Evolutionary conservation across 2,797 vertebrate species (phyloP), one percentile per base, ranked within the genome.

Genomic region (Molossus alvarezi): DNA sequence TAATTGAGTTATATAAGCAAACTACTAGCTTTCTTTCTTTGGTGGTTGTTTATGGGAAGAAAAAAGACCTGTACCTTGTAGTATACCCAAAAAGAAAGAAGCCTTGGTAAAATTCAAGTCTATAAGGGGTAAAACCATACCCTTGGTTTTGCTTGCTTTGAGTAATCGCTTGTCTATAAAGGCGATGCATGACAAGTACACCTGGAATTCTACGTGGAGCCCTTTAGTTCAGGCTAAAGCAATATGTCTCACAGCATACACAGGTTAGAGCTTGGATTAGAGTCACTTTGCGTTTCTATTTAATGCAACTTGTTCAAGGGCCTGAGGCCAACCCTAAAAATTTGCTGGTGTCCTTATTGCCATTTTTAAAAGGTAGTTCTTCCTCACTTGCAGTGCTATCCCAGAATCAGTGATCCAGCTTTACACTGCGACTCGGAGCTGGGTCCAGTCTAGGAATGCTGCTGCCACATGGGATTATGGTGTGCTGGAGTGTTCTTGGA

Each of bases 11-110:
- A 27, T 91, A 6, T 20, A 77, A 81, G 41, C 45, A 76, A 84
- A 88, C 15, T 81, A 21, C 33, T 77, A 73, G 75, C 33, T 92
- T 80, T 57, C 41, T 33, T 51, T 83, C 3, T 72, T 72, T 92
- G 37, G 37, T 62, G 65, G 27, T 95, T 89, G 25, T 76, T 89
- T 81, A 67, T 82, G 7, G 21, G 90, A 90, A 69, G 72, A 41
- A 73, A 88, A 83, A 53, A 85, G 60, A 67, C n/a, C 7, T 14
- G 5, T 12, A 69, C 13, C 37, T 87, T 88, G 12, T 41, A 79
- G 13, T 82, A 55, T 77, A 72, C 25, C 18, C 6, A 55, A 55
- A 17, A 92, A 75, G 25, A 72, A 81, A 92, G 51, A 69, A 65
- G 53, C 2, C 20, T 65, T 86, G 37, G 72, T 89, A 79, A 92